Percentiles rank a stretch among this genome's conserved stretches.
phyloP scores from a whole-genome alignment of 2,113 vertebrate species.

The Austrofundulus limnaeus region DNA sequence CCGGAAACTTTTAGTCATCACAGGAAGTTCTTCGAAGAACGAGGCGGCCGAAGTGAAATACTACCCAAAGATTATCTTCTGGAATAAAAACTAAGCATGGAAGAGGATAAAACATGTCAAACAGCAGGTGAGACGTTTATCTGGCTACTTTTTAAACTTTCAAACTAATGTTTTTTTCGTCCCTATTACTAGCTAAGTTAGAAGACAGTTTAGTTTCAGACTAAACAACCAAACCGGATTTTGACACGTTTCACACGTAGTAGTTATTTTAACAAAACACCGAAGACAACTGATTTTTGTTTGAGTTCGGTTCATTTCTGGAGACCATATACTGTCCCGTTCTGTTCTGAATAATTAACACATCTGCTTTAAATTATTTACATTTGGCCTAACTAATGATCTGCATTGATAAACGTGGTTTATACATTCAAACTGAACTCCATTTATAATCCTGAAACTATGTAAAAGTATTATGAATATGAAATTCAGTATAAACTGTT shows the following conservation, averaged over 20 bases:
- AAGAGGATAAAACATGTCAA: conserved; percentile 10
- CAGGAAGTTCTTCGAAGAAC: conserved; percentile 65
- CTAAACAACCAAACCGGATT: conserved; percentile 3
- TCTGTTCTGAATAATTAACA: not conserved
- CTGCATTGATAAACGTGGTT: not conserved
- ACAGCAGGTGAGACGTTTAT: conserved; percentile 45
- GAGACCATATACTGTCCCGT: not conserved
- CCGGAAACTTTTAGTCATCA: conserved; percentile 10
- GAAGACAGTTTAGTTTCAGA: conserved; percentile 16
- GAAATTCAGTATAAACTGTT: too few species aligned
- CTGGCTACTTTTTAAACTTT: not conserved
- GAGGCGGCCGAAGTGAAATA: conserved; percentile 16
- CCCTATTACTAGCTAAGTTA: conserved; percentile 45
- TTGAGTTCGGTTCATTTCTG: not conserved
- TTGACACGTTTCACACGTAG: conserved; percentile 54
- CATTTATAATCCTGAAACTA: too few species aligned
- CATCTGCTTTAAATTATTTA: not conserved
- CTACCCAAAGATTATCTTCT: not conserved
- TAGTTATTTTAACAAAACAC: not conserved
- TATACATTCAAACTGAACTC: too few species aligned
- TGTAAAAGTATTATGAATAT: too few species aligned
- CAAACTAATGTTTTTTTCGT: not conserved
- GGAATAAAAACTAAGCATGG: conserved; percentile 49
- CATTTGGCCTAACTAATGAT: not conserved
- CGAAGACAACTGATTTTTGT: not conserved